Percentiles rank a stretch among this genome's conserved stretches.
Evolutionary conservation across 2,888 invertebrate genomes (phyloP).

Genomic region (Ernsta delagoae): DNA sequence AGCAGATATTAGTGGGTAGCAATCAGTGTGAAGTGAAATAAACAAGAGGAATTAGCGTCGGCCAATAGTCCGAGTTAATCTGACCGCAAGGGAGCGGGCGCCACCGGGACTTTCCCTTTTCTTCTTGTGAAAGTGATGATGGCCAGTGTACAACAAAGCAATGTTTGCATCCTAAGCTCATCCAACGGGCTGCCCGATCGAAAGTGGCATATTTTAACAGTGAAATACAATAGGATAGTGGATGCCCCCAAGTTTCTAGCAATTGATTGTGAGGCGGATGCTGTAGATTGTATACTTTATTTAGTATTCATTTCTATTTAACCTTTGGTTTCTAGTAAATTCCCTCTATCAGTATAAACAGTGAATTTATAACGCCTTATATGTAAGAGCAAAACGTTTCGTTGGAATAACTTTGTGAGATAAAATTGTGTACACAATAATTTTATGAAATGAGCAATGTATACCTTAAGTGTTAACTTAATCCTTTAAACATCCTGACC

Average conservation of each 20-base stretch:
- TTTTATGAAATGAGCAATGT: not conserved
- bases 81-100: constrained; percentile 82
- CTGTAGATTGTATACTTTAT: constrained; percentile 12
- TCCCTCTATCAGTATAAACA: not conserved
- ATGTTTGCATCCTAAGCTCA: constrained; percentile 62
- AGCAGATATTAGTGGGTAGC: constrained; percentile 52
- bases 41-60: constrained; percentile 77
- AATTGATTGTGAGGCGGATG: constrained; percentile 18
- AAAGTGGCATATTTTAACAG: constrained; percentile 35
- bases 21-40: constrained; percentile 71
- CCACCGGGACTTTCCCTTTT: constrained; percentile 79
- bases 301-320: constrained; percentile 44
- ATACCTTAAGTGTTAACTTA: too few species aligned
- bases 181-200: constrained; percentile 34
- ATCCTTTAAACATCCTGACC: too few species aligned
- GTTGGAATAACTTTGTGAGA: too few species aligned
- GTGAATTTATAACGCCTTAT: not conserved
- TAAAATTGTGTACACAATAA: too few species aligned
- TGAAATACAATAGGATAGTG: constrained; percentile 34
- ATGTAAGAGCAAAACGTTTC: not conserved
- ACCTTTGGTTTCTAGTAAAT: not conserved
- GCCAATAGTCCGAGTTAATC: constrained; percentile 72
- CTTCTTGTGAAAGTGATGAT: constrained; percentile 83
- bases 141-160: constrained; percentile 69
- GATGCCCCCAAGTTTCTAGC: constrained; percentile 17